Evolutionary conservation across 2,888 invertebrate species (phyloP).

Genomic region (Phaedon cochleariae): DNA sequence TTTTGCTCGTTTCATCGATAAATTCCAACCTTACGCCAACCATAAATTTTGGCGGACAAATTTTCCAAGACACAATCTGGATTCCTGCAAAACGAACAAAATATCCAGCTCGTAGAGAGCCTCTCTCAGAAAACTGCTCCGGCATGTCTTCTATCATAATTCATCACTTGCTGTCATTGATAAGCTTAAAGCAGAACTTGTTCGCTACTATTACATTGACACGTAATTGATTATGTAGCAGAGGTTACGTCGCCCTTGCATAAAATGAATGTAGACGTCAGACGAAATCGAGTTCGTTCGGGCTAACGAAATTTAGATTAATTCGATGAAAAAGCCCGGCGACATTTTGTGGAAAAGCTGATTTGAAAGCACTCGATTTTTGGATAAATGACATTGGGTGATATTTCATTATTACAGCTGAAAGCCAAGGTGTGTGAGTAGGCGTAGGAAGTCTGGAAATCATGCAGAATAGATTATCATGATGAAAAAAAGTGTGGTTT

Average conservation of each 20-base stretch:
- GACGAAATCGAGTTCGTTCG: neutral
- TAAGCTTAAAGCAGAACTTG: constrained; percentile 43
- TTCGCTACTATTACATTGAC: constrained; percentile 31
- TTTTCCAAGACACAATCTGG: neutral
- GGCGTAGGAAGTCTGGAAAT: too few relatives aligned
- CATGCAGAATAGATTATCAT: too few relatives aligned
- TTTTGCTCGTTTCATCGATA: too few relatives aligned
- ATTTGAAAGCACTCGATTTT: neutral
- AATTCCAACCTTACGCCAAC: neutral
- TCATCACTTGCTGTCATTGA: constrained; percentile 53
- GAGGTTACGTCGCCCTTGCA: constrained; percentile 20
- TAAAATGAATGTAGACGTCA: constrained; percentile 23
- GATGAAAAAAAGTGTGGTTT: too few relatives aligned
- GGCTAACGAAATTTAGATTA: neutral
- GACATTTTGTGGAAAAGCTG: neutral
- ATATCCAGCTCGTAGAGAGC: neutral
- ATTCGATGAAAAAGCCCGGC: neutral
- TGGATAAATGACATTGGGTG: neutral
- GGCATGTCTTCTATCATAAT: constrained; percentile 52
- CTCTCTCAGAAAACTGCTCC: neutral
- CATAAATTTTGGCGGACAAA: neutral
- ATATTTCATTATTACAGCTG: neutral
- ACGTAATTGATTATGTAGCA: constrained; percentile 30
- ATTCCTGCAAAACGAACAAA: neutral
- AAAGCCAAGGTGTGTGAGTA: neutral